A percentile compares a stretch with the other conserved stretches of the same genome.
These are phyloP conservation scores for Cataglyphis cursor DNA, from an alignment of 2,888 invertebrate genomes.

Conservation along the genomic window DNA sequence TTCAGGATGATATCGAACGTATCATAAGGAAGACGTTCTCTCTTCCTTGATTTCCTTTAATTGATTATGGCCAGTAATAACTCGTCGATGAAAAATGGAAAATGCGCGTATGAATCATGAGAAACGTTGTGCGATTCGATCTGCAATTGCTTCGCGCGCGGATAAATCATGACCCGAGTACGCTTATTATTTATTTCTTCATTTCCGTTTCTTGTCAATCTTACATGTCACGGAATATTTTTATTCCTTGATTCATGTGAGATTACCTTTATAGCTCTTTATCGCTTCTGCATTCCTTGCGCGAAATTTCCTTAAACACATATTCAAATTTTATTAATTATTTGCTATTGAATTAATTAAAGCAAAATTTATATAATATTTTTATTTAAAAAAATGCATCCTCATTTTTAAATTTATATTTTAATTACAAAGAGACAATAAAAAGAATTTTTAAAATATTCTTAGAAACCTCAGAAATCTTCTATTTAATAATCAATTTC, in stretches of 20 bases:
- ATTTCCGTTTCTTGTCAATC: constrained; percentile 43
- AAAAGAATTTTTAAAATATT: background rate
- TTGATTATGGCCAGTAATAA: background rate
- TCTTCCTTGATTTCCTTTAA: constrained; percentile 39
- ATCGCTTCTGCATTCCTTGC: background rate
- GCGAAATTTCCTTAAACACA: constrained; percentile 1
- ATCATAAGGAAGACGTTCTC: constrained; percentile 48
- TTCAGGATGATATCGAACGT: constrained; percentile 26
- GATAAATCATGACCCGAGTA: constrained; percentile 33
- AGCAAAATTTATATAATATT: background rate
- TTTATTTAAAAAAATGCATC: background rate
- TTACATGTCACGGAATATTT: constrained; percentile 21
- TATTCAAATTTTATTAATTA: background rate
- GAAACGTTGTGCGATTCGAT: constrained; percentile 40
- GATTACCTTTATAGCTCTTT: constrained; percentile 9
- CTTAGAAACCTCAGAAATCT: background rate
- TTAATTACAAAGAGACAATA: background rate
- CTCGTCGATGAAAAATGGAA: constrained; percentile 27
- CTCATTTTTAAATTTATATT: background rate
- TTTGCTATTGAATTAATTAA: background rate
- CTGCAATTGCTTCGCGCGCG: constrained; percentile 14
- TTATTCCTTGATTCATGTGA: constrained; percentile 13
- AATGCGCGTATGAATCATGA: constrained; percentile 35
- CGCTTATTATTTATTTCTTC: constrained; percentile 52
- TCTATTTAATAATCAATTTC: background rate